Base-by-base conservation (phyloP, 2,113 vertebrate genomes). In the Mormoops blainvillei region DNA sequence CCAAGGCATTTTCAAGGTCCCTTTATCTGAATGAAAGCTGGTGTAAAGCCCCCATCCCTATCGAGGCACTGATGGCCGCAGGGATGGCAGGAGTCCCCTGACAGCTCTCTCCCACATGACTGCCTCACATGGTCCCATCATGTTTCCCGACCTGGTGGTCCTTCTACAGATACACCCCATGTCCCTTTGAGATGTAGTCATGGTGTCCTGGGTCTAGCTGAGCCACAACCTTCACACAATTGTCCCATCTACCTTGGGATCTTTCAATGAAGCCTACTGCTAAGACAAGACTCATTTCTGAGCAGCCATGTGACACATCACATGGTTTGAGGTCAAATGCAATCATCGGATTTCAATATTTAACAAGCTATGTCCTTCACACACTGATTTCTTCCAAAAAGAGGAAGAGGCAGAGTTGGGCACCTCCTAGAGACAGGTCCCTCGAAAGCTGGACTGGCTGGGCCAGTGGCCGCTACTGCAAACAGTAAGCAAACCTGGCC, bases 51-150 rank as follows among this genome's bases (percentile, higher is more conserved):
- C 41, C 61, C 26, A 9, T 52, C 18, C 68, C 20, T 4, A 7
- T 1, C 11, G 4, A 43, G 54, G 28, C 26, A 6, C 0, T 3
- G 3, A 22, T 1, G 38, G 4, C 15, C 13, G 15, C 7, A 43
- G 74, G 41, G n/a, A 15, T 0, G 7, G 15, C 20, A 2, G 52
- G 38, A n/a, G 45, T n/a, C 81, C 9, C 28, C 1, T 19, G 26
- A 13, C 5, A 19, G 1, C 15, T n/a, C 31, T 22, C 45, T 36
- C 36, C 43, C 61, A 7, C 0, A 1, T 1, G 48, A 54, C 52
- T 11, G 9, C 3, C 45, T 52, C 77, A 4, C 0, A 28, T 0
- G 8, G 31, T 16, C 28, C 65, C 2, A 1, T 19, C 9, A 1
- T 2, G 8, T 7, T 73, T n/a, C 85, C 24, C 56, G 43, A 76